phyloP scores from a whole-genome alignment of 2,888 invertebrate species.

The Coelopa pilipes region DNA sequence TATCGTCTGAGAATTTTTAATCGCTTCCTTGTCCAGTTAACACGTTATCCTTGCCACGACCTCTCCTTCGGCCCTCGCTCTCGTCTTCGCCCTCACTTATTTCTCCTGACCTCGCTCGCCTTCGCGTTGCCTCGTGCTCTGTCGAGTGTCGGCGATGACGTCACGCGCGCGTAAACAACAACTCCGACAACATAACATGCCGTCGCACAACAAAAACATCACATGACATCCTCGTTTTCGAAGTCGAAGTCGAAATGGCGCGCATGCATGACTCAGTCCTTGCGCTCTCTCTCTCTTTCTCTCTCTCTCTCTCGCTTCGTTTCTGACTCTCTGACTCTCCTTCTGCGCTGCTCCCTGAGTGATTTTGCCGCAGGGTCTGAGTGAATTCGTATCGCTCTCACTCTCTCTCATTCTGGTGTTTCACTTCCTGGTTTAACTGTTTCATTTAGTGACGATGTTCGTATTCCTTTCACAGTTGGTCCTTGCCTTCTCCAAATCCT shows the following conservation, averaged over 20 bases:
- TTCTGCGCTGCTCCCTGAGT: neutral
- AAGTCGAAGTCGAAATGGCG: conserved; percentile 9
- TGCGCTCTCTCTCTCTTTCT: conserved; percentile 1
- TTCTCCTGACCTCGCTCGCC: too few species aligned
- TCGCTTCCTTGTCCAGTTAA: conserved; percentile 15
- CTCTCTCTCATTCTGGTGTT: neutral
- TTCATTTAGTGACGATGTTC: neutral
- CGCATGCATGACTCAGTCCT: conserved; percentile 24
- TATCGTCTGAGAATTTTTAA: conserved; percentile 28
- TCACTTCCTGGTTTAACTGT: neutral
- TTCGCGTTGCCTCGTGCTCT: neutral
- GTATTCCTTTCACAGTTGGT: neutral
- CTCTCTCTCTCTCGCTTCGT: neutral
- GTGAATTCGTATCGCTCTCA: neutral
- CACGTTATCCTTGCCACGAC: conserved; percentile 15
- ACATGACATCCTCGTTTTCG: neutral
- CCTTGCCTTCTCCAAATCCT: too few species aligned
- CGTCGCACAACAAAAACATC: neutral
- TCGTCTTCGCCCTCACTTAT: too few species aligned
- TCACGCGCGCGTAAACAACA: neutral
- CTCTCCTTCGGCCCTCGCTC: too few species aligned
- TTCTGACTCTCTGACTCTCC: neutral
- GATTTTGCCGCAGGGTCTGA: conserved; percentile 4
- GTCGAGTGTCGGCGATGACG: conserved; percentile 1
- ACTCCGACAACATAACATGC: neutral